These are phyloP conservation scores for Acanthopleura granulata DNA, from an alignment of 2,888 invertebrate genomes.

Conservation along the genomic window DNA sequence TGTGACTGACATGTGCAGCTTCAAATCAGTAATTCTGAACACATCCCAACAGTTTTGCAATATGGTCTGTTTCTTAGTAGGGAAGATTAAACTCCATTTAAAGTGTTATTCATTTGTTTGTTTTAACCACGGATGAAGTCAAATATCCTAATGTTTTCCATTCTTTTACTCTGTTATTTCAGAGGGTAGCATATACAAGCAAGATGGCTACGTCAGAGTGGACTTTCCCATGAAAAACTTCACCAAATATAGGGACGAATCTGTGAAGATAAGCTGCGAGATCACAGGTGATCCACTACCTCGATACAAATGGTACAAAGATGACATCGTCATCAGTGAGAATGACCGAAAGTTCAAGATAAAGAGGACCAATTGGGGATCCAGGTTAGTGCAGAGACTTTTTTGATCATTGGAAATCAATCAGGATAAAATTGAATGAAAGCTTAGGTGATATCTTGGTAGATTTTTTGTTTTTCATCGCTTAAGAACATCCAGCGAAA, in stretches of 20 bases:
- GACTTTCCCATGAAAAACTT: constrained; percentile 53
- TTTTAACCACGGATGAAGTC: no score
- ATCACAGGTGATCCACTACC: constrained; percentile 76
- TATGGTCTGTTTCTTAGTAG: no score
- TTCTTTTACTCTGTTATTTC: constrained; percentile 27
- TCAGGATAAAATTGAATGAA: no score
- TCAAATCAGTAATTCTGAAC: neutral
- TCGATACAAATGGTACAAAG: constrained; percentile 77
- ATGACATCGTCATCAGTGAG: constrained; percentile 73
- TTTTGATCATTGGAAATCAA: neutral
- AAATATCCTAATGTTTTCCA: neutral
- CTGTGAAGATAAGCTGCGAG: constrained; percentile 77
- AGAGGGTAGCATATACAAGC: constrained; percentile 33
- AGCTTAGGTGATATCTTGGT: no score
- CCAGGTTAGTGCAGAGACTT: constrained; percentile 47
- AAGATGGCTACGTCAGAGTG: constrained; percentile 42
- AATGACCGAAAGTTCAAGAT: constrained; percentile 70
- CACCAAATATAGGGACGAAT: constrained; percentile 72
- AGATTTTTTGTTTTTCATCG: no score
- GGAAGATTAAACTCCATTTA: no score
- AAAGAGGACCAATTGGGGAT: constrained; percentile 60
- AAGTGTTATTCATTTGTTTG: no score
- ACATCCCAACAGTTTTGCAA: no score
- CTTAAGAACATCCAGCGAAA: no score
- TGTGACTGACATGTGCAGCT: no score